Base-by-base conservation (phyloP, 2,113 vertebrate species). In the Kryptolebias marmoratus region DNA sequence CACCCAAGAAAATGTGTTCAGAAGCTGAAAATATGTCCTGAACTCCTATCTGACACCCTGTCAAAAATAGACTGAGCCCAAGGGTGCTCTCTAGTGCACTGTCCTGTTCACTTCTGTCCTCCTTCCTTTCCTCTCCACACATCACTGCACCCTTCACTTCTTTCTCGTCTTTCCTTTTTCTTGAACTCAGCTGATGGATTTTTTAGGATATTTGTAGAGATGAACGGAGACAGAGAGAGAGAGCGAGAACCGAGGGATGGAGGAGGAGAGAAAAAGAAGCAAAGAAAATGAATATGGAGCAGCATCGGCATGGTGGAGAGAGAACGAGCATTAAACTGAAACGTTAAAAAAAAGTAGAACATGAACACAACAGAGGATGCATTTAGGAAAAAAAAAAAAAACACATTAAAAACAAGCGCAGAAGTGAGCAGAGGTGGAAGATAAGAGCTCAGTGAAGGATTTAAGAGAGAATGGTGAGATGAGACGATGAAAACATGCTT, bases 41-140 rank as follows among this genome's bases (percentile, higher is more conserved):
- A 87, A 87, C 80, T 82, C 68, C 55, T 76, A 71, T 72, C 49
- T 79, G 82, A 82, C 82, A 85, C 73, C 63, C 65, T 32, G 77
- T 81, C 74, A 28, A 63, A 88, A 89, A 87, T 84, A 91, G 84
- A 73, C 58, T 3, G 56, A 80, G 80, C 78, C 80, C 82, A 80
- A 28, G 86, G 82, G 82, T 85, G 65, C 71, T 77, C 59, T 61
- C 61, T 65, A 22, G 69, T 76, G 72, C 68, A 57, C 75, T 12
- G 48, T 64, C 77, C 63, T 69, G 11, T 58, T 82, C 81, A 64
- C 75, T 72, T 52, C 59, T 82, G 77, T 84, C 77, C 80, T 74
- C 71, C 42, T 88, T 82, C 60, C 68, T 79, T 80, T 49, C 30
- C 42, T 80, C 75, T 36, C 22, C 22, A 47, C 68, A 58, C 70